Evolutionary conservation across 2,113 vertebrate species (phyloP).

Genomic region (Clarias macrocephalus): DNA sequence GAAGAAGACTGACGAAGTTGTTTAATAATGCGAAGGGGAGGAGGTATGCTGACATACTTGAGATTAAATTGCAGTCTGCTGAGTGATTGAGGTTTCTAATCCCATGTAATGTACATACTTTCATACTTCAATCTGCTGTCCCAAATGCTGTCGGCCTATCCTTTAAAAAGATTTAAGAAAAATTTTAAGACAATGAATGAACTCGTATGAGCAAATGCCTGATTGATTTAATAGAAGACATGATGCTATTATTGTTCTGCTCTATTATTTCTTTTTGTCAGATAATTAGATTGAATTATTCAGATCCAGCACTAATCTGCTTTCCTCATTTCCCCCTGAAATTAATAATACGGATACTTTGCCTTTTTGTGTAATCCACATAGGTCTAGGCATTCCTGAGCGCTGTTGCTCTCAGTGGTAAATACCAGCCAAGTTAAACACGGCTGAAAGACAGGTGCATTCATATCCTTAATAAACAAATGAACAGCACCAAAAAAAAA

Average conservation of each 20-base stretch:
- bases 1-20: constrained; percentile 48
- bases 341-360: constrained; percentile 64
- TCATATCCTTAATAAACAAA: constrained; percentile 6
- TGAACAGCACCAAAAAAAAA: no score
- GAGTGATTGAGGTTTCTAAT: constrained; percentile 64
- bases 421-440: constrained; percentile 32
- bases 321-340: constrained; percentile 66
- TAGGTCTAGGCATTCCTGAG: constrained; percentile 45
- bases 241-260: constrained; percentile 63
- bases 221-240: constrained; percentile 63
- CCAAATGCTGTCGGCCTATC: constrained; percentile 45
- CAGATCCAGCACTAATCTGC: constrained; percentile 66
- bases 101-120: constrained; percentile 62
- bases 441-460: constrained; percentile 10
- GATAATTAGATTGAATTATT: constrained; percentile 76
- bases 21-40: constrained; percentile 41
- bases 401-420: not conserved
- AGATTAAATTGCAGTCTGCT: constrained; percentile 60
- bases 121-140: constrained; percentile 56
- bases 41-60: constrained; percentile 50
- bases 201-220: constrained; percentile 57
- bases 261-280: constrained; percentile 65
- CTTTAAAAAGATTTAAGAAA: constrained; percentile 58
- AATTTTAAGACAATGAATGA: constrained; percentile 64
- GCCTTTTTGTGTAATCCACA: constrained; percentile 48